Evolutionary conservation across 2,888 invertebrate species (phyloP).

Genomic region (Linyphia triangularis): DNA sequence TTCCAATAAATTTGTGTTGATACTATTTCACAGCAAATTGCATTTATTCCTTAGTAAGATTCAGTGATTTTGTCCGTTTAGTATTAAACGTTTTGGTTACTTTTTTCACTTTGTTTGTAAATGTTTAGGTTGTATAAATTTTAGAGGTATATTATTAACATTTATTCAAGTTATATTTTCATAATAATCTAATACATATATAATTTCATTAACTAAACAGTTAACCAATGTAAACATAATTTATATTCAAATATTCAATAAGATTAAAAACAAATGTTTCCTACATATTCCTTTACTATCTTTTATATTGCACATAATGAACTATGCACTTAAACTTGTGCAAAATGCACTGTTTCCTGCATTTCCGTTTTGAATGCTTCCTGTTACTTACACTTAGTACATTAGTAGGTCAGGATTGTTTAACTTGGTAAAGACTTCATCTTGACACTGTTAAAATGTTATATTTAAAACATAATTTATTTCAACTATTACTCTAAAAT

Average conservation of each 20-base stretch:
- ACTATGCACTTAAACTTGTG: neutral
- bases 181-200: neutral
- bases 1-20: too few relatives aligned
- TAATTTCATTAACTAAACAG: neutral
- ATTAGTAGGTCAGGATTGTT: neutral
- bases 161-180: neutral
- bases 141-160: neutral
- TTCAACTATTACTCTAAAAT: neutral
- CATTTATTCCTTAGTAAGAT: too few relatives aligned
- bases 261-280: neutral
- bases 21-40: too few relatives aligned
- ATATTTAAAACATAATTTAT: neutral
- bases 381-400: neutral
- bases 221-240: neutral
- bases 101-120: neutral
- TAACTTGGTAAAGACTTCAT: neutral
- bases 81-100: too few relatives aligned
- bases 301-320: neutral
- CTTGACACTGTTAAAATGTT: neutral
- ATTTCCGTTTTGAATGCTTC: neutral
- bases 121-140: neutral
- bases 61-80: too few relatives aligned
- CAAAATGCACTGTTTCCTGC: neutral
- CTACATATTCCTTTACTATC: neutral
- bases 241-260: neutral